These are phyloP conservation scores for Mustela nigripes DNA, from an alignment of 2,113 vertebrate genomes.

Conservation along the genomic window DNA sequence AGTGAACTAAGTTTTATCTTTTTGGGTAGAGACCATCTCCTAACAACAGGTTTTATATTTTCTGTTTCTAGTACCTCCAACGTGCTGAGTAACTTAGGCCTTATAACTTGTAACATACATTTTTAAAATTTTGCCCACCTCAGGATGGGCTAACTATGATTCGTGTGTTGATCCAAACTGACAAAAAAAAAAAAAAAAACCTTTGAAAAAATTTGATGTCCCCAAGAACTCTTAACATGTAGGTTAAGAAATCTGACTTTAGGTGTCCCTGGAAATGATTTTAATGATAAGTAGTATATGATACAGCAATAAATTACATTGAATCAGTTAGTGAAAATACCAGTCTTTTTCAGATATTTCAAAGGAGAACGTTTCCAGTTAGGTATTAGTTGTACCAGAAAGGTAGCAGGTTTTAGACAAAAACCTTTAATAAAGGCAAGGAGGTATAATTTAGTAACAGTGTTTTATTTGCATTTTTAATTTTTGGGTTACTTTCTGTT, in stretches of 20 bases:
- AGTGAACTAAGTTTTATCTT: neutral
- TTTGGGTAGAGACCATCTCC: neutral
- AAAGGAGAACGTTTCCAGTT: neutral
- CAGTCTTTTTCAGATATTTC: constrained; percentile 24
- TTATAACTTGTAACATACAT: neutral
- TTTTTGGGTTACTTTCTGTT: constrained; percentile 3
- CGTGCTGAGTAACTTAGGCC: neutral
- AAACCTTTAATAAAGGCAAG: constrained; percentile 1
- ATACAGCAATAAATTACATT: neutral
- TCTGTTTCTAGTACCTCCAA: neutral
- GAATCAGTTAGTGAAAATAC: neutral
- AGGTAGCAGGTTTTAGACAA: constrained; percentile 6
- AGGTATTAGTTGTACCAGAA: constrained; percentile 15
- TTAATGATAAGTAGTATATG: neutral
- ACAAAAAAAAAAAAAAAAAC: neutral
- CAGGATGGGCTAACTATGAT: neutral
- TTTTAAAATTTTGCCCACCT: constrained; percentile 31
- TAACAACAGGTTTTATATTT: constrained; percentile 22
- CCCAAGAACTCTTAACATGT: neutral
- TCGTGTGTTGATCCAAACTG: constrained; percentile 17
- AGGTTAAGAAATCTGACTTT: neutral
- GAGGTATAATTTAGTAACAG: neutral
- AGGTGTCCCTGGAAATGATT: neutral
- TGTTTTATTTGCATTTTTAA: constrained; percentile 21
- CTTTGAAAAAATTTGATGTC: neutral